Evolutionary conservation across 2,888 invertebrate genomes (phyloP), one percentile per base, ranked within the genome.

Genomic region (Napeogenes inachia): DNA sequence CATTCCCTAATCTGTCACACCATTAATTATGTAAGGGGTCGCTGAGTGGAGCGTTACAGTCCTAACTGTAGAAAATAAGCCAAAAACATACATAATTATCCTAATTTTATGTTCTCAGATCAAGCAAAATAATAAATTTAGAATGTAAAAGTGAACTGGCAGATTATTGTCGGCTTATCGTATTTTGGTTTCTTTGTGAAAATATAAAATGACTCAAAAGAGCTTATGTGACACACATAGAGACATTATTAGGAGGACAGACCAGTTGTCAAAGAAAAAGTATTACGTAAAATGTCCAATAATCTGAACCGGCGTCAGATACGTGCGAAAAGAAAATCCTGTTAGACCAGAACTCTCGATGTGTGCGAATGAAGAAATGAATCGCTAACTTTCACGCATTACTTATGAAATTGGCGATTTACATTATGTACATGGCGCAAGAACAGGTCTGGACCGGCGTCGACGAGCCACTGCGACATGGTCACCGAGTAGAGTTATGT

Each of bases 341-440:
- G 78, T 78, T 77, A 71, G 69, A 75, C 78, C 73, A 73, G 78
- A 75, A 66, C 21, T 21, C 12, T 13, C 71, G 68, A 54, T 62
- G 68, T 78, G 76, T 76, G 78, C 73, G 73, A 77, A 79, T 77
- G 67, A 66, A 68, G 68, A 82, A 85, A 81, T 82, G 80, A 84
- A 81, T 84, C 76, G 81, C 71, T 71, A 73, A 82, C 87, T 87
- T 87, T 88, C 86, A 83, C 85, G 76, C 78, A 78, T 80, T 82
- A 82, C 82, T 86, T 86, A 83, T 85, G 87, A 87, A 87, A 85
- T 86, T 84, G 77, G 79, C 82, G 79, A 84, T 84, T 84, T 82
- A 81, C 79, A 78, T 82, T 81, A 80, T 62, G 71, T 65, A 62
- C 66, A 73, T 78, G 78, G 77, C 77, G 77, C 77, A 79, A 78